These are phyloP conservation scores for Mormyrus lacerda DNA, from an alignment of 2,113 vertebrate genomes.

Conservation along the genomic window DNA sequence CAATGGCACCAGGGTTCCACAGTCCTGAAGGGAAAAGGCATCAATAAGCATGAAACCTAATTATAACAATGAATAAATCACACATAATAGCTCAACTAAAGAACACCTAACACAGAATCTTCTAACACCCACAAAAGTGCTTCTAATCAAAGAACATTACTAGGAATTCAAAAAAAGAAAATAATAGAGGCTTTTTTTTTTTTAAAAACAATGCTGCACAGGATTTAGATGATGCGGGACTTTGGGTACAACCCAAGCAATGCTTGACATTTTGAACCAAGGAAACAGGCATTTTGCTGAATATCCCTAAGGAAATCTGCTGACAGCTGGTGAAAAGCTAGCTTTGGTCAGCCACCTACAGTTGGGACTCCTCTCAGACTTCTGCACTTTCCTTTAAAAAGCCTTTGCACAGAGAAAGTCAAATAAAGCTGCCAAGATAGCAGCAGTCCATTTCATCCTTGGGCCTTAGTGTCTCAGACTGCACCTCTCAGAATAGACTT, in stretches of 20 bases:
- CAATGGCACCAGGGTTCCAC: background rate
- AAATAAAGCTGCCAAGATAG: background rate
- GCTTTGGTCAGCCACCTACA: background rate
- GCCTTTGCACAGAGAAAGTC: background rate
- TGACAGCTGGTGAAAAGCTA: background rate
- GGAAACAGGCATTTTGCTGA: background rate
- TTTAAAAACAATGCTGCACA: background rate
- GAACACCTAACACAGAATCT: background rate
- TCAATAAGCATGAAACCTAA: background rate
- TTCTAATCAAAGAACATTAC: background rate
- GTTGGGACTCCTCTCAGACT: background rate
- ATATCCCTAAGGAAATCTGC: background rate
- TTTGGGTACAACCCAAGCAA: background rate
- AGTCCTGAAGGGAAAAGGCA: background rate
- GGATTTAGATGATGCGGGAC: background rate
- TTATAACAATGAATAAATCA: background rate
- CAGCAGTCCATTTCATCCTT: background rate
- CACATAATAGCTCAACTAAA: background rate
- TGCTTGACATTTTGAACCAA: background rate
- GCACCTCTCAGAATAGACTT: background rate
- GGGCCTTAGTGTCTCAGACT: background rate
- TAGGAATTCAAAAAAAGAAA: background rate
- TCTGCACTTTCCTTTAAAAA: background rate
- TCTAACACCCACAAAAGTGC: background rate
- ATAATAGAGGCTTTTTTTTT: background rate